phyloP scores from a whole-genome alignment of 2,797 vertebrate species.

The Eidolon dupreanum region DNA sequence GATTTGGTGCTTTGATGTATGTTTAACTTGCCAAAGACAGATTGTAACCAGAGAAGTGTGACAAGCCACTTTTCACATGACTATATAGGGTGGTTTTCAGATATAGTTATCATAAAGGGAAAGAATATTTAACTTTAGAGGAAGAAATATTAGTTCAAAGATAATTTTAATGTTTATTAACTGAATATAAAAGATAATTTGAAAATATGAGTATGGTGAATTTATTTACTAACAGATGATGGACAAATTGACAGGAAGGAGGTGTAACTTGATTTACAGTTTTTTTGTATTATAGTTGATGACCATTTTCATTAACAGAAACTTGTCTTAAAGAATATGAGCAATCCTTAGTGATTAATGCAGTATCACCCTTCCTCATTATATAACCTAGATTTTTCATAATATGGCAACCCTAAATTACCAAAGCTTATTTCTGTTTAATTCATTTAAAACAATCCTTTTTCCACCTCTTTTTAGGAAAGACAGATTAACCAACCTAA shows the following conservation, averaged over 20 bases:
- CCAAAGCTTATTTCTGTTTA: conserved; percentile 31
- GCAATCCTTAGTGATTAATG: background rate
- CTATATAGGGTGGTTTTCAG: background rate
- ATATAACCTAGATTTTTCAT: conserved; percentile 61
- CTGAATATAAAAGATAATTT: background rate
- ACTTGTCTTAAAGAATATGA: background rate
- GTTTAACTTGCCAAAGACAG: background rate
- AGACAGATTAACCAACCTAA: conserved; percentile 16
- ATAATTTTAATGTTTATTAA: background rate
- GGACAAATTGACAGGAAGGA: background rate
- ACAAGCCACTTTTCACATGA: background rate
- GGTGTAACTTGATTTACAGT: background rate
- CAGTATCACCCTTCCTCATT: conserved; percentile 19
- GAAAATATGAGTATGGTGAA: background rate
- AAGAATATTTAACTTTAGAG: background rate
- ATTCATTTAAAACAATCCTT: conserved; percentile 59
- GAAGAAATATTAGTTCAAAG: conserved; percentile 8
- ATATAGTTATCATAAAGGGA: background rate
- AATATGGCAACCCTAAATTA: conserved; percentile 77
- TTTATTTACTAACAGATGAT: background rate
- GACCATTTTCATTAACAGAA: conserved; percentile 11
- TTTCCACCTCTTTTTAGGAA: conserved; percentile 55
- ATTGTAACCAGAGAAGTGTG: background rate
- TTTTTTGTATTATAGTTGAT: background rate
- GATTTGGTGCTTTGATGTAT: background rate